A percentile compares a stretch with the other conserved stretches of the same genome.
Conservation (phyloP, 2,888 invertebrate species). For the Cerceris rybyensis region DNA sequence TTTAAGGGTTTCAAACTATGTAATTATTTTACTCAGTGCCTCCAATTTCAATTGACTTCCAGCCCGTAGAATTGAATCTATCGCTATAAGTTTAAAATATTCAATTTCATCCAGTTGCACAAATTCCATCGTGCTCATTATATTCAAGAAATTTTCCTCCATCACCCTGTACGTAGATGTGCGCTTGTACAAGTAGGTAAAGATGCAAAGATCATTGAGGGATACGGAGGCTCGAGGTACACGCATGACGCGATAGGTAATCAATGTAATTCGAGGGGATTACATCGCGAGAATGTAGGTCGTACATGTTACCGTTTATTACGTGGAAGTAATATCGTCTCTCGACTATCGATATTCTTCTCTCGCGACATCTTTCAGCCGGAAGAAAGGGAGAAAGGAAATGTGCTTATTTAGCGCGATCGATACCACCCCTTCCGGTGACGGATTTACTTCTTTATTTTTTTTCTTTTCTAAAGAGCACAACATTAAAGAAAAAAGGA, state of each 20-base stretch:
- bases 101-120: too few relatives aligned
- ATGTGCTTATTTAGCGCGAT: background rate
- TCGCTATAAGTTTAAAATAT: too few relatives aligned
- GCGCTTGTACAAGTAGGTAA: too few relatives aligned
- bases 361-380: background rate
- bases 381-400: background rate
- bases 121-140: too few relatives aligned
- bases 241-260: slow-evolving; percentile 20
- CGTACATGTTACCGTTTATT: slow-evolving; percentile 14
- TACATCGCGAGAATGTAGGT: slow-evolving; percentile 11
- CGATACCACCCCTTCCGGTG: background rate
- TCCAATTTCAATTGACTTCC: too few relatives aligned
- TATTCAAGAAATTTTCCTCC: too few relatives aligned
- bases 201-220: slow-evolving; percentile 1
- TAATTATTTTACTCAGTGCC: too few relatives aligned
- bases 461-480: too few relatives aligned
- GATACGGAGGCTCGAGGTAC: background rate
- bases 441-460: too few relatives aligned
- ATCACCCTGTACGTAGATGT: background rate
- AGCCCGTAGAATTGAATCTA: too few relatives aligned
- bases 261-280: slow-evolving; percentile 39
- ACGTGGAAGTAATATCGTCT: slow-evolving; percentile 4
- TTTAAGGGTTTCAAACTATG: too few relatives aligned
- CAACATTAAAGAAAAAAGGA: background rate
- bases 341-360: slow-evolving; percentile 1